A percentile compares a stretch with the other conserved stretches of the same genome.
phyloP scores from a whole-genome alignment of 2,888 invertebrate genomes.

The Yponomeuta sedellus region DNA sequence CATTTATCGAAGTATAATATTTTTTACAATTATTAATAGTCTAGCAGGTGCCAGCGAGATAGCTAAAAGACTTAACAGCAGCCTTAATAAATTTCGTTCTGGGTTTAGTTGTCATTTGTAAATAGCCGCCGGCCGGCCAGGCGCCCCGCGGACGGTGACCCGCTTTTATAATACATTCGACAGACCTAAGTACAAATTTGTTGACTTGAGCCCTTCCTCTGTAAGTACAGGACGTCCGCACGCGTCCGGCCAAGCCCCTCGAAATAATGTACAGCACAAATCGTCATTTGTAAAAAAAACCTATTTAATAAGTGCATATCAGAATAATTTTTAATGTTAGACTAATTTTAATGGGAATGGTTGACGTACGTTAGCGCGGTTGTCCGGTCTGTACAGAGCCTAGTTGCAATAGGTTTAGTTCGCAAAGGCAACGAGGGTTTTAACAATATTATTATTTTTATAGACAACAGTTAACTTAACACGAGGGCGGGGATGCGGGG shows the following conservation, averaged over 20 bases:
- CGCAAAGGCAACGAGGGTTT: conserved; percentile 17
- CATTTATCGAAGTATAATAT: too few species aligned
- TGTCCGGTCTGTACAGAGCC: conserved; percentile 27
- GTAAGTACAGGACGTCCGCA: neutral
- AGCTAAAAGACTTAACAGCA: too few species aligned
- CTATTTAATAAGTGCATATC: conserved; percentile 70
- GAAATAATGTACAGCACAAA: conserved; percentile 68
- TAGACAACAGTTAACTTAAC: neutral
- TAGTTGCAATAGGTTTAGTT: conserved; percentile 26
- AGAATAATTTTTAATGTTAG: conserved; percentile 68
- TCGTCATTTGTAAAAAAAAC: conserved; percentile 63
- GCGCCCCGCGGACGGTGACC: conserved; percentile 33
- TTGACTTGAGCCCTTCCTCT: conserved; percentile 26
- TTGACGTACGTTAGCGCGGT: neutral
- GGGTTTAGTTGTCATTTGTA: conserved; percentile 56
- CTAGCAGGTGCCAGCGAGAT: too few species aligned
- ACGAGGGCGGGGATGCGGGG: neutral
- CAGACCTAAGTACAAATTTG: conserved; percentile 47
- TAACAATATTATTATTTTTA: conserved; percentile 17
- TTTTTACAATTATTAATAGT: too few species aligned
- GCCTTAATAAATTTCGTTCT: conserved; percentile 42
- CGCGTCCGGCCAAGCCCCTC: conserved; percentile 5
- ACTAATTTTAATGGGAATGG: conserved; percentile 40
- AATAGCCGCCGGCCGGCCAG: conserved; percentile 46
- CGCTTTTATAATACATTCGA: neutral